Evolutionary conservation across 1,140 invertebrate genomes (phyloP), one percentile per base, ranked within the genome.

Genomic region (Zaprionus vittiger): DNA sequence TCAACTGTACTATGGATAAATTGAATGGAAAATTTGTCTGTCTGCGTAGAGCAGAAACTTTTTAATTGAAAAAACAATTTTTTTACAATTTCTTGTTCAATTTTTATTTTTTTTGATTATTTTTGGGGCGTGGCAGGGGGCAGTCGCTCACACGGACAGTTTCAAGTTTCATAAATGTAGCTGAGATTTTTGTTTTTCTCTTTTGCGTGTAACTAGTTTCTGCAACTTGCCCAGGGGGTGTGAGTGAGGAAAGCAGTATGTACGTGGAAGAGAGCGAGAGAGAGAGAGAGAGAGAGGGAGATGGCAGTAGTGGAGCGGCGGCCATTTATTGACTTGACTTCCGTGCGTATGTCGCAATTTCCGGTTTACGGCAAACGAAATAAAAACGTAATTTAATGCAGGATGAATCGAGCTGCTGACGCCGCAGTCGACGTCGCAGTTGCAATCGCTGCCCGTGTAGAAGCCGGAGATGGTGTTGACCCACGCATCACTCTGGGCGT

Each of bases 11-110:
- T 83, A 61, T 76, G 83, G 80, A 64, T 81, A 89, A 87, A 89
- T 87, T 84, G 81, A 87, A 87, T 87, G 83, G 77, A 80, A 89
- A 87, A 87, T 90, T 90, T 80, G 75, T 81, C 85, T 82, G 85
- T 79, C 41, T 47, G 76, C 64, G 81, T 73, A 73, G 81, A 56
- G 73, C 73, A 91, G 85, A 82, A 91, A 90, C 79, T 90, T 90
- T 90, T 90, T 90, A 90, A 90, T 90, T 90, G 86, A 90, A 90
- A 90, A 90, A 85, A 81, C 80, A 89, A 90, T 89, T 89, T 85
- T 84, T 78, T 68, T 64, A 26, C 82, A 69, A 57, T 66, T 79
- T 85, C 74, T 85, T 79, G 59, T 62, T 70, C 37, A 67, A 76
- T 83, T 89, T 81, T 47, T 44, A n/a, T n/a, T 44, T 44, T 66